Base-by-base conservation (phyloP, 2,888 invertebrate genomes). In the Spodoptera exigua region DNA sequence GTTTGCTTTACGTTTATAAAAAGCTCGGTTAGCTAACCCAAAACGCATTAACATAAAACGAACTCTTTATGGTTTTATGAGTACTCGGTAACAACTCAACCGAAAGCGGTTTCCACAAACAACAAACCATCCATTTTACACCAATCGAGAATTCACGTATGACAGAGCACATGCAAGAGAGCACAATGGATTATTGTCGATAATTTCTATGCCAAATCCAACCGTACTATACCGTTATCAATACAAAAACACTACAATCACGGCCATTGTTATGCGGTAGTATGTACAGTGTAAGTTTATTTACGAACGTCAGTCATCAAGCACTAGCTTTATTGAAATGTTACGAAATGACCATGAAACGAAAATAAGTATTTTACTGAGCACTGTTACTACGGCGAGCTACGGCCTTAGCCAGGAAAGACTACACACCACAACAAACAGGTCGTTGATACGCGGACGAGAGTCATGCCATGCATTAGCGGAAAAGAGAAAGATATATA, bases 261-360 rank as follows among this genome's bases (percentile, higher is more conserved):
- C 46, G 68, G 47, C 67, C 74, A 81, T 81, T 83, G 78, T 83
- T 65, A 65, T 60, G 60, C 61, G 61, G 57, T 64, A 76, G 56
- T 65, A 69, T 56, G 77, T 74, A 71, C 69, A 61, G 64, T 5
- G 27, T 27, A 59, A 78, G 79, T 86, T 84, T 86, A 85, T 89
- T 86, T 86, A 87, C 83, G 78, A 79, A 80, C 75, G 72, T 79
- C 82, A 83, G 79, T 81, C 79, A 75, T 68, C 72, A 73, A 79
- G 79, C 82, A 83, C 78, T 78, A 71, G 82, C 81, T 80, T 84
- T 86, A 86, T 87, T 89, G 87, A 88, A 90, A 90, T 85, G 84
- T 91, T 90, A 90, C 87, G 87, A 90, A 92, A 92, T 87, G 89
- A 86, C 91, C 91, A 89, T 92, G 90, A 92, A 91, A 89, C 89